phyloP scores from a whole-genome alignment of 2,797 vertebrate genomes.

The Pteropus rufus region DNA sequence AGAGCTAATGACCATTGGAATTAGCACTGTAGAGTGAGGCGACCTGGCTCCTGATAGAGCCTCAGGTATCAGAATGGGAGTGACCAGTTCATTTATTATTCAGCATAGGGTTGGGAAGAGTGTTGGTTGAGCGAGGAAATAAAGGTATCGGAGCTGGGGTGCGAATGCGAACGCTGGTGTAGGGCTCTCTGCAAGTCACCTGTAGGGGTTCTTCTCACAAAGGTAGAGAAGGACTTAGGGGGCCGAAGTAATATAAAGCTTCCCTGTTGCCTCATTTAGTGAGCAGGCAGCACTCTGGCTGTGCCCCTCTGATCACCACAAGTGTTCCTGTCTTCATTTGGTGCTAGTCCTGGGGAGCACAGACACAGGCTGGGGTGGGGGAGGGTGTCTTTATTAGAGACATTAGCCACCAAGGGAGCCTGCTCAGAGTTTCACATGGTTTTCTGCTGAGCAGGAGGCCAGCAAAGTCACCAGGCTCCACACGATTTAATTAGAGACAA shows the following conservation, averaged over 20 bases:
- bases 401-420: slow-evolving; percentile 57
- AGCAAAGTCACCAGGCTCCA: slow-evolving; percentile 63
- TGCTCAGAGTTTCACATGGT: slow-evolving; percentile 40
- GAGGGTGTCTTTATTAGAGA: slow-evolving; percentile 64
- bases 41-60: background rate
- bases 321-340: background rate
- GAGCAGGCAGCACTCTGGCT: background rate
- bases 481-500: slow-evolving; percentile 76
- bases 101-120: background rate
- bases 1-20: background rate
- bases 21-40: background rate
- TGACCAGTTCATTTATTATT: background rate
- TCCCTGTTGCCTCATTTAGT: background rate
- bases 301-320: background rate
- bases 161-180: background rate
- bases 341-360: slow-evolving; percentile 19
- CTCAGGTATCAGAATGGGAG: background rate
- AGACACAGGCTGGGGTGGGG: slow-evolving; percentile 8
- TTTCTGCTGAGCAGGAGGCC: slow-evolving; percentile 57
- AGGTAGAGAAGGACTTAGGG: background rate
- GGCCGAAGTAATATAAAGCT: background rate
- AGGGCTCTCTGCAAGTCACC: background rate
- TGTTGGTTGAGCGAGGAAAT: background rate
- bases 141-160: background rate
- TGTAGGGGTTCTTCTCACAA: background rate